Evolutionary conservation across 2,797 vertebrate genomes (phyloP), one percentile per base, ranked within the genome.

Genomic region (Varecia variegata): DNA sequence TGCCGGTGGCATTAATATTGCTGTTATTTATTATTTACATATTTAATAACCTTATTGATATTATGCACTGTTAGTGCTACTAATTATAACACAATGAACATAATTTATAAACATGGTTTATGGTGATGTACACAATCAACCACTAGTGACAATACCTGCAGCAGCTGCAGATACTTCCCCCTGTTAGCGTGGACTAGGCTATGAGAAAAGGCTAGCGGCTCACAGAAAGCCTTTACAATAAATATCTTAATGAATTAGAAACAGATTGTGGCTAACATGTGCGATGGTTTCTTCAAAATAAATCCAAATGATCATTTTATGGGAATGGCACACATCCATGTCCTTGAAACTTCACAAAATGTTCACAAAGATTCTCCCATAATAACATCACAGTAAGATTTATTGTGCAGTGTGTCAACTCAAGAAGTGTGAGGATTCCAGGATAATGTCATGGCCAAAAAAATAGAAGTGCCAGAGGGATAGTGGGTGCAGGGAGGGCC

Each of bases 1-100:
- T 93, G 56, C 84, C 82, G 30, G 82, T 95, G 89, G 88, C 97
- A 96, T 97, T 97, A 97, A 96, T 97, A 98, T 88, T 96, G 81
- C 70, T 93, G 94, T 97, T 98, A 98, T 97, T 98, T 98, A 98
- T 98, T 98, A 97, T 98, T 98, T 98, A 98, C 98, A 97, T 98
- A 97, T 98, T 97, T 98, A 98, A 98, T 90, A 86, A 96, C 90
- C 81, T 98, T 98, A 98, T 94, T 98, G 98, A 97, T 97, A 98
- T 97, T 97, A 97, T 94, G 92, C 70, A 71, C 85, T 96, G 74
- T 98, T 98, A 98, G 95, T 90, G 58, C 60, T 95, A 97, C 96
- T 98, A 97, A 98, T 98, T 98, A 98, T 90, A 96, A 97, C 92
- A 96, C 83, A 98, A 97, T 98, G 97, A 98, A 95, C 35, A 83